Conservation (phyloP, 2,113 vertebrate genomes). For the Malurus cyaneus region DNA sequence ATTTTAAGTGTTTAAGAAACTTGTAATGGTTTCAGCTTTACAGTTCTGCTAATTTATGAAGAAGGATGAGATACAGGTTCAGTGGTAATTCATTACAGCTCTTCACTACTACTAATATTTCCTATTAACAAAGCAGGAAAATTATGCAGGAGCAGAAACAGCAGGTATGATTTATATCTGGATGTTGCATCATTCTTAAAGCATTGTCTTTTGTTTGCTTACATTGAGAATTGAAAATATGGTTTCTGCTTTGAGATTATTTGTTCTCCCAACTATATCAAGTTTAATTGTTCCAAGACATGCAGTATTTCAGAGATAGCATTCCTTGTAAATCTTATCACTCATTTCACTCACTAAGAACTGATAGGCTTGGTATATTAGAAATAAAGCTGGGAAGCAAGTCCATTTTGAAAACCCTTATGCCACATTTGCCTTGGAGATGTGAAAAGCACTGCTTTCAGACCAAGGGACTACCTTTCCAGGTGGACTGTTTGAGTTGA, state of each 20-base stretch:
- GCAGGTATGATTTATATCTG: not conserved
- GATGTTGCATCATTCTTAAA: not conserved
- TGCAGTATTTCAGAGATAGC: not conserved
- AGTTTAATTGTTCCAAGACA: constrained; percentile 35
- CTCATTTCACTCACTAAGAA: not conserved
- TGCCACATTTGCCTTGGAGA: not conserved
- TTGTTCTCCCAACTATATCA: constrained; percentile 28
- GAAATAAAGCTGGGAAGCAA: not conserved
- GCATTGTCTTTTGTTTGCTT: not conserved
- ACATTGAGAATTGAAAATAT: not conserved
- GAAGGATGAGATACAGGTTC: not conserved
- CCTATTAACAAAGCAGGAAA: not conserved
- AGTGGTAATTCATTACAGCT: not conserved
- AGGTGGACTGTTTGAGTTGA: not conserved
- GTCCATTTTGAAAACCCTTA: not conserved
- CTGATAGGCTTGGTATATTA: not conserved
- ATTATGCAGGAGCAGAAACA: not conserved
- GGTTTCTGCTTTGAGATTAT: constrained; percentile 19
- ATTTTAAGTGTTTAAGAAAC: not conserved
- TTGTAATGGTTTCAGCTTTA: not conserved
- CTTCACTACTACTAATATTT: not conserved
- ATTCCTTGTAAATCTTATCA: not conserved
- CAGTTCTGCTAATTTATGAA: not conserved
- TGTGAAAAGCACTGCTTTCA: not conserved
- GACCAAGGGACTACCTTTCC: not conserved